Evolutionary conservation across 2,113 vertebrate species (phyloP).

Genomic region (Calyptomena viridis): DNA sequence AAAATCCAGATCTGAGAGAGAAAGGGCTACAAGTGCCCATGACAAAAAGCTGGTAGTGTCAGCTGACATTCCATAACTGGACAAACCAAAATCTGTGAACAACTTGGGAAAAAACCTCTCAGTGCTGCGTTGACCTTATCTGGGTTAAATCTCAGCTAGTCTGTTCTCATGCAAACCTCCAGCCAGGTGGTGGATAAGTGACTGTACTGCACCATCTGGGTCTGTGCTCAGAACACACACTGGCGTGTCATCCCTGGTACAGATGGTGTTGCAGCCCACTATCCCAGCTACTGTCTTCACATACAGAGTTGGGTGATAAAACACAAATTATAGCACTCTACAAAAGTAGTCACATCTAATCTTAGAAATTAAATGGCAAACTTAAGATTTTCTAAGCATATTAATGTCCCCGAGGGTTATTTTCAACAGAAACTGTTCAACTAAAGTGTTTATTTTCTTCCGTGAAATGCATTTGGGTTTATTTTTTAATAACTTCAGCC

Average conservation of each 20-base stretch:
- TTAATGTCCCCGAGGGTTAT: background rate
- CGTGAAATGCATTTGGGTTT: background rate
- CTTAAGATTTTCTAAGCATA: background rate
- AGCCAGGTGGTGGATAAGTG: background rate
- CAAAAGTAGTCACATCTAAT: background rate
- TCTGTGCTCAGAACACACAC: background rate
- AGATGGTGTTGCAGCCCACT: conserved; percentile 36
- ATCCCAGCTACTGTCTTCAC: conserved; percentile 13
- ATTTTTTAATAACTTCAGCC: background rate
- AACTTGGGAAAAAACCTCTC: background rate
- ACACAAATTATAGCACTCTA: background rate
- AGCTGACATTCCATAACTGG: conserved; percentile 32
- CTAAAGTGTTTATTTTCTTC: background rate
- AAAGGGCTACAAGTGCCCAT: conserved; percentile 1
- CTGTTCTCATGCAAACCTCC: background rate
- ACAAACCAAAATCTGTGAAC: background rate
- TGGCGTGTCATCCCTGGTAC: background rate
- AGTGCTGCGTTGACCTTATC: background rate
- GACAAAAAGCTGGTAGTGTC: conserved; percentile 22
- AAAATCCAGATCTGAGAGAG: conserved; percentile 27
- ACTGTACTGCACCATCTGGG: conserved; percentile 12
- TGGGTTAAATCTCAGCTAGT: conserved; percentile 1
- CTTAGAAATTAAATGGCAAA: background rate
- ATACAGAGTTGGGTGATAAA: background rate
- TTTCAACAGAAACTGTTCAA: background rate